A percentile compares a stretch with the other conserved stretches of the same genome.
Conservation (phyloP, 2,888 invertebrate species). For the Acholoe squamosa region DNA sequence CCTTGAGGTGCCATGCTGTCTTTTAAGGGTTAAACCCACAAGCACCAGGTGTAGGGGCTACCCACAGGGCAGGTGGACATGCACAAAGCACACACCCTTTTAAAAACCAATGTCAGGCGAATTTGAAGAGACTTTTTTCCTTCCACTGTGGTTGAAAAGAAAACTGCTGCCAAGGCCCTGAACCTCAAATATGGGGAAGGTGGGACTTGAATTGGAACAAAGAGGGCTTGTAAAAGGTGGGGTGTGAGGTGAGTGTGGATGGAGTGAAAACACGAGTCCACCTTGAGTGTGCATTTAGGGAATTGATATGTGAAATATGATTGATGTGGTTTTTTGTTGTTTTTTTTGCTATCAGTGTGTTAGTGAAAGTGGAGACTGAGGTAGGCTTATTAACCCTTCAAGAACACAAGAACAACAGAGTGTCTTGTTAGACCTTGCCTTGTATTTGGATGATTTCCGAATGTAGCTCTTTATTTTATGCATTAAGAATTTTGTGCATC, state of each 20-base stretch:
- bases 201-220: neutral
- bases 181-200: conserved; percentile 28
- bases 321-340: neutral
- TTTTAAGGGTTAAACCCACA: no score
- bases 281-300: conserved; percentile 1
- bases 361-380: neutral
- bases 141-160: neutral
- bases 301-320: neutral
- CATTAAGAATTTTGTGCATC: no score
- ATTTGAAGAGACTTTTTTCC: neutral
- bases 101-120: neutral
- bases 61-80: neutral
- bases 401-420: no score
- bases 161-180: neutral
- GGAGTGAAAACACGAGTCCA: neutral
- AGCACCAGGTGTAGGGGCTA: neutral
- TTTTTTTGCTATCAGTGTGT: neutral
- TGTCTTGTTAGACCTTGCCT: no score
- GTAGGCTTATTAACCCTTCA: neutral
- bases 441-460: no score
- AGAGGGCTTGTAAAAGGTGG: neutral
- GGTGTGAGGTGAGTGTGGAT: neutral
- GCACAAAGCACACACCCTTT: neutral
- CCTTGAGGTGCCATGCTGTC: no score
- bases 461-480: no score